Percentiles rank a stretch among this genome's conserved stretches.
Conservation (phyloP, 2,888 invertebrate species). For the Gymnocheta viridis region DNA sequence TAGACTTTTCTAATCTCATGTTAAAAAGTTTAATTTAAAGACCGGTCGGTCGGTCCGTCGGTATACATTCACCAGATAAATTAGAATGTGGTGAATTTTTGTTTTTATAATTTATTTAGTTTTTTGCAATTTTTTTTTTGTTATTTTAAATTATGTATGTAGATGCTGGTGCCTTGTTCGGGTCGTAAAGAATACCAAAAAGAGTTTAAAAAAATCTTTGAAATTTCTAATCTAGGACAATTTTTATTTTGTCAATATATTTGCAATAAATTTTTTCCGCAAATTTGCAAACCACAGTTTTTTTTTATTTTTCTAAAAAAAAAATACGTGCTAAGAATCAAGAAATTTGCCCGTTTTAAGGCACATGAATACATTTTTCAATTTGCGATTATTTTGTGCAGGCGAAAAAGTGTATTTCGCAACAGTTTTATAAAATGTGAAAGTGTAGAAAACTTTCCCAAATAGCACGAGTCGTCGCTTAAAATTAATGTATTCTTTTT, state of each 20-base stretch:
- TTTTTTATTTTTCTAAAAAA: slow-evolving; percentile 5
- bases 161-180: slow-evolving; percentile 30
- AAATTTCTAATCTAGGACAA: slow-evolving; percentile 56
- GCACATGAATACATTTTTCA: background rate
- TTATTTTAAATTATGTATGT: slow-evolving; percentile 25
- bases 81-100: slow-evolving; percentile 67
- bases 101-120: slow-evolving; percentile 22
- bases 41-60: slow-evolving; percentile 31
- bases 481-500: background rate
- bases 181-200: slow-evolving; percentile 50
- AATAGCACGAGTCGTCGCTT: background rate
- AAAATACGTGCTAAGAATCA: slow-evolving; percentile 42
- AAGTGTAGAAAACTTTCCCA: slow-evolving; percentile 13
- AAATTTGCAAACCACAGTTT: slow-evolving; percentile 29
- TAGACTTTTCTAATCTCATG: slow-evolving; percentile 49
- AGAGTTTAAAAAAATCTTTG: slow-evolving; percentile 12
- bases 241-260: slow-evolving; percentile 34
- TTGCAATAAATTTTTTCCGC: slow-evolving; percentile 29
- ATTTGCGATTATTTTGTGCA: slow-evolving; percentile 17
- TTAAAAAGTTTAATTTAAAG: slow-evolving; percentile 49
- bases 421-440: slow-evolving; percentile 11
- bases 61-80: slow-evolving; percentile 46
- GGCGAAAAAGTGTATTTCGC: background rate
- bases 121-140: slow-evolving; percentile 37
- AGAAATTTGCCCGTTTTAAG: slow-evolving; percentile 1